Percentiles rank a stretch among this genome's conserved stretches.
Evolutionary conservation across 2,888 invertebrate species (phyloP).

Genomic region (Protonemura montana): DNA sequence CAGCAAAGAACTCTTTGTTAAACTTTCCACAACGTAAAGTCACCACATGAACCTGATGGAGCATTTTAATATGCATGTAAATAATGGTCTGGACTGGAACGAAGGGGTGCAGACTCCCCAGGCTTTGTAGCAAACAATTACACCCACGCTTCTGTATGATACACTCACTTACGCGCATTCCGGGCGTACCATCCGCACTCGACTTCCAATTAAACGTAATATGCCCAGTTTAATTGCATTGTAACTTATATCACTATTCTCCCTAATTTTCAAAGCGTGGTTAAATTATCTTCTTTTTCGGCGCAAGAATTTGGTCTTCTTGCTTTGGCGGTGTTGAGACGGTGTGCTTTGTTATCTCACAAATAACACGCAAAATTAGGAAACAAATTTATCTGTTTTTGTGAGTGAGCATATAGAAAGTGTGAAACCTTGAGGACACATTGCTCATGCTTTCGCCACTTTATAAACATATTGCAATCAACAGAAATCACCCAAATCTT

Average conservation of each 20-base stretch:
- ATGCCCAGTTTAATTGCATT: neutral
- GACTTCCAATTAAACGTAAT: neutral
- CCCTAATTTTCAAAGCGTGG: neutral
- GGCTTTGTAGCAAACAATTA: slow-evolving; percentile 1
- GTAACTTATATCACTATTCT: neutral
- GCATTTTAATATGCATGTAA: neutral
- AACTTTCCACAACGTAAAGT: too few relatives aligned
- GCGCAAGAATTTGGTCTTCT: neutral
- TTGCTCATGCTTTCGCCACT: too few relatives aligned
- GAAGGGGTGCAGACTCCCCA: neutral
- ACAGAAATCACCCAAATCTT: too few relatives aligned
- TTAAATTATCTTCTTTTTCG: neutral
- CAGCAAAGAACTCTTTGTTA: too few relatives aligned
- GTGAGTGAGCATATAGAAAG: too few relatives aligned
- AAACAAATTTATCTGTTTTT: too few relatives aligned
- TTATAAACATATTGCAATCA: too few relatives aligned
- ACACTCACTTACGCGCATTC: neutral
- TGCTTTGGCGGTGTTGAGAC: too few relatives aligned
- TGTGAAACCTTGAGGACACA: too few relatives aligned
- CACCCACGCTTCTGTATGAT: neutral
- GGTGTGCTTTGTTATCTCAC: neutral
- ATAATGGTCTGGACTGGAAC: neutral
- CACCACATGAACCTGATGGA: too few relatives aligned
- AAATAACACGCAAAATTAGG: neutral
- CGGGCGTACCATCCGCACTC: neutral